phyloP scores from a whole-genome alignment of 2,888 invertebrate species.

The Drosophila lacicola region DNA sequence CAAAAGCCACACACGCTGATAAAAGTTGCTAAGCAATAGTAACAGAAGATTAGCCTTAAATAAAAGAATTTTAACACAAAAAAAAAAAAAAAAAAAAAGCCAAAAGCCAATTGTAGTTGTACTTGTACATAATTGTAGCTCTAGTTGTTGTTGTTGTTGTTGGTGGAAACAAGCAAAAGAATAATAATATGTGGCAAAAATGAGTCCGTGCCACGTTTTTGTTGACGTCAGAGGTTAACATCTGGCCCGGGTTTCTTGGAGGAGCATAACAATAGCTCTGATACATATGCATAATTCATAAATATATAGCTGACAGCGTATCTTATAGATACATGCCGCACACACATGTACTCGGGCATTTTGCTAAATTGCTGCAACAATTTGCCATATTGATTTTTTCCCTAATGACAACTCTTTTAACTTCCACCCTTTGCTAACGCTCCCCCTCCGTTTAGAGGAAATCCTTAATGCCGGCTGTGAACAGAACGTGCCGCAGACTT shows the following conservation, averaged over 20 bases:
- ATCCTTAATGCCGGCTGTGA: slow-evolving; percentile 51
- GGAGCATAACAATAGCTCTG: slow-evolving; percentile 58
- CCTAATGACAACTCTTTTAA: slow-evolving; percentile 33
- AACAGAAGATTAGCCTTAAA: too few species aligned
- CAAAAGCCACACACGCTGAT: too few species aligned
- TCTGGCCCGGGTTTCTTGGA: slow-evolving; percentile 56
- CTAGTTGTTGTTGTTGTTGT: slow-evolving; percentile 1
- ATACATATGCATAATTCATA: slow-evolving; percentile 64
- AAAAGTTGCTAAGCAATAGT: too few species aligned
- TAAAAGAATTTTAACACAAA: too few species aligned
- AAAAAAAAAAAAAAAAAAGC: too few species aligned
- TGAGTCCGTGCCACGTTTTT: slow-evolving; percentile 29
- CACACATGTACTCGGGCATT: slow-evolving; percentile 20
- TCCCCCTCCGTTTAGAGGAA: slow-evolving; percentile 42
- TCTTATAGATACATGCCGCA: slow-evolving; percentile 44
- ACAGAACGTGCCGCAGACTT: slow-evolving; percentile 35
- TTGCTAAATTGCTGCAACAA: slow-evolving; percentile 45
- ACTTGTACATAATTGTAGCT: slow-evolving; percentile 20
- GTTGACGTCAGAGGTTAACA: slow-evolving; percentile 66
- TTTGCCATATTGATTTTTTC: slow-evolving; percentile 30
- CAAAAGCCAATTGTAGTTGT: slow-evolving; percentile 54
- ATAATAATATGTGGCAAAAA: slow-evolving; percentile 36
- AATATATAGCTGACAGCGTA: slow-evolving; percentile 39
- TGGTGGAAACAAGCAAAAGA: slow-evolving; percentile 15
- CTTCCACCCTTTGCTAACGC: slow-evolving; percentile 1